phyloP scores from a whole-genome alignment of 2,888 invertebrate genomes.

The Nycteola revayana region DNA sequence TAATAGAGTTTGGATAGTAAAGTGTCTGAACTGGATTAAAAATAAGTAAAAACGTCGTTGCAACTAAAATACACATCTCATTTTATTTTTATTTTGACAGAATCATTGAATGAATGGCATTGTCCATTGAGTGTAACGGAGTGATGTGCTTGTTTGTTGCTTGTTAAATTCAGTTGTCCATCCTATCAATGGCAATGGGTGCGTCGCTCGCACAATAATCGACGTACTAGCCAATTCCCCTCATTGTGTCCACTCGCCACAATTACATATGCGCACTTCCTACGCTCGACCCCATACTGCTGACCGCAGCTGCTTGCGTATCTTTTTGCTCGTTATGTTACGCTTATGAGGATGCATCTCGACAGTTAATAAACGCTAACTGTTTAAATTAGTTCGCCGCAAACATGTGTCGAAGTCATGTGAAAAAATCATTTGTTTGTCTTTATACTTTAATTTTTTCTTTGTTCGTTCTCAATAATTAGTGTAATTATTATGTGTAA shows the following conservation, averaged over 20 bases:
- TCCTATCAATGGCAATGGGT: slow-evolving; percentile 77
- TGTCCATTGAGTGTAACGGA: slow-evolving; percentile 28
- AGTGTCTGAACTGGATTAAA: no score
- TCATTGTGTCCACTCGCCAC: slow-evolving; percentile 76
- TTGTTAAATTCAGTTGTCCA: slow-evolving; percentile 73
- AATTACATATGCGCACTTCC: slow-evolving; percentile 78
- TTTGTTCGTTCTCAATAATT: no score
- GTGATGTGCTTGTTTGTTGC: slow-evolving; percentile 54
- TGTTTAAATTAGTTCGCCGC: slow-evolving; percentile 40
- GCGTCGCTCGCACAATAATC: slow-evolving; percentile 79
- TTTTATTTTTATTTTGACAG: slow-evolving; percentile 9
- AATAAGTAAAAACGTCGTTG: no score
- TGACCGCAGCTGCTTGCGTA: slow-evolving; percentile 57
- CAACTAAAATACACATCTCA: no score
- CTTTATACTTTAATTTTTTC: slow-evolving; percentile 9
- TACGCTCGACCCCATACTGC: slow-evolving; percentile 59
- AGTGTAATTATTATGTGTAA: no score
- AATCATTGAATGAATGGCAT: slow-evolving; percentile 19
- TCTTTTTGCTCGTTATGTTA: slow-evolving; percentile 42
- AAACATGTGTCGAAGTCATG: slow-evolving; percentile 32
- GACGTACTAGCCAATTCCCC: slow-evolving; percentile 76
- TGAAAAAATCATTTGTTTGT: slow-evolving; percentile 24
- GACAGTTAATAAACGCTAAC: slow-evolving; percentile 42
- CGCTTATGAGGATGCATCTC: slow-evolving; percentile 48
- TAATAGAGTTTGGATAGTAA: no score